A percentile compares a stretch with the other conserved stretches of the same genome.
phyloP scores from a whole-genome alignment of 2,113 vertebrate genomes.

The Probosciger aterrimus region DNA sequence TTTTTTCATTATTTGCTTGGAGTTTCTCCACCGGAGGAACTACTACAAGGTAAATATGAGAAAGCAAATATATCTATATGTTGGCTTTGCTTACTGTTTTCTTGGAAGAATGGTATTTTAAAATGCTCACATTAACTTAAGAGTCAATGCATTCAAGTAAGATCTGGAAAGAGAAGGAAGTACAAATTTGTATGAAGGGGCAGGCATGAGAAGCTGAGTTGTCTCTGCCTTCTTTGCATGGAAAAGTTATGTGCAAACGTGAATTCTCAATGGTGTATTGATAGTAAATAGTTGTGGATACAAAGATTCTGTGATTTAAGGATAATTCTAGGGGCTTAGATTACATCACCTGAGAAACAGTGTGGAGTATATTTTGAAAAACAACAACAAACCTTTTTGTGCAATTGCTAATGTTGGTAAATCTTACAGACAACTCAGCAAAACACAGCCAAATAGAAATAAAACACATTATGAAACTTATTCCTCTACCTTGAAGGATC shows the following conservation, averaged over 20 bases:
- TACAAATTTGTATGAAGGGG: background rate
- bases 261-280: background rate
- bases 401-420: background rate
- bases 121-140: background rate
- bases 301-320: background rate
- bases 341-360: background rate
- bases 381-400: background rate
- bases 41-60: conserved; percentile 74
- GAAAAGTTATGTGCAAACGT: background rate
- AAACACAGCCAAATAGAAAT: background rate
- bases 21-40: conserved; percentile 90
- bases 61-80: background rate
- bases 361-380: background rate
- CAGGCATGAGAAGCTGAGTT: background rate
- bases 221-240: background rate
- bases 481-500: background rate
- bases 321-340: background rate
- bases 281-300: background rate
- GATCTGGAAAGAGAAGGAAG: background rate
- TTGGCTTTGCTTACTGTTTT: background rate
- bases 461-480: background rate
- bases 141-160: background rate
- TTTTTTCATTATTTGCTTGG: conserved; percentile 94
- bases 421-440: background rate
- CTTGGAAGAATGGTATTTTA: background rate